phyloP scores from a whole-genome alignment of 92 coral and sea anemone species.

The Hydrozoanthus gracilis region DNA sequence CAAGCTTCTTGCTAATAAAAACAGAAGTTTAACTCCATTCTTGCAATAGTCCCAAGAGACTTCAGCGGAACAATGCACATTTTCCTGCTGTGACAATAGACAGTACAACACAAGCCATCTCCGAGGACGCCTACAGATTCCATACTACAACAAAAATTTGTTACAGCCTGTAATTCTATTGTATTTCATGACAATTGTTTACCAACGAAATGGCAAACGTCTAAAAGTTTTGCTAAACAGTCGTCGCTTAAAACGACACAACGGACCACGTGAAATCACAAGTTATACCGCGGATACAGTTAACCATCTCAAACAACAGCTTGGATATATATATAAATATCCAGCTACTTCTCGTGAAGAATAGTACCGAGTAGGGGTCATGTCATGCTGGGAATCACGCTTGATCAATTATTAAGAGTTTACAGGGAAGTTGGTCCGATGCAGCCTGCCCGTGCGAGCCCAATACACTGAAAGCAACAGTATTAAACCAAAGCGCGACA shows the following conservation, averaged over 20 bases:
- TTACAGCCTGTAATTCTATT: neutral
- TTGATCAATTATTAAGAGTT: slow-evolving; percentile 25
- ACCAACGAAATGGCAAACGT: neutral
- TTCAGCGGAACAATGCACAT: neutral
- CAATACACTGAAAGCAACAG: neutral
- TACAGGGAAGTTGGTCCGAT: neutral
- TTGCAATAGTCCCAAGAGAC: neutral
- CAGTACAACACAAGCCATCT: neutral
- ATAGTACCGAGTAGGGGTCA: neutral
- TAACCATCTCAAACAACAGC: too few species aligned
- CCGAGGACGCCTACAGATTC: neutral
- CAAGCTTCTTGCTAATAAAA: too few species aligned
- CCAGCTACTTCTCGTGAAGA: neutral
- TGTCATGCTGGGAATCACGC: slow-evolving; percentile 1
- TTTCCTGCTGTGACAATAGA: neutral
- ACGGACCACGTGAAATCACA: neutral
- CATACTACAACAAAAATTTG: neutral
- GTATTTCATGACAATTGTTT: too few species aligned
- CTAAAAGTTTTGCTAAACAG: neutral
- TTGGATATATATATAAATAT: neutral
- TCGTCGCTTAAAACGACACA: neutral
- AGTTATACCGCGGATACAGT: neutral
- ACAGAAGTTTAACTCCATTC: too few species aligned
- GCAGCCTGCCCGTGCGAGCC: neutral
- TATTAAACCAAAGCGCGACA: too few species aligned